phyloP scores from a whole-genome alignment of 1,140 invertebrate species.

The Leptinotarsa defecta region DNA sequence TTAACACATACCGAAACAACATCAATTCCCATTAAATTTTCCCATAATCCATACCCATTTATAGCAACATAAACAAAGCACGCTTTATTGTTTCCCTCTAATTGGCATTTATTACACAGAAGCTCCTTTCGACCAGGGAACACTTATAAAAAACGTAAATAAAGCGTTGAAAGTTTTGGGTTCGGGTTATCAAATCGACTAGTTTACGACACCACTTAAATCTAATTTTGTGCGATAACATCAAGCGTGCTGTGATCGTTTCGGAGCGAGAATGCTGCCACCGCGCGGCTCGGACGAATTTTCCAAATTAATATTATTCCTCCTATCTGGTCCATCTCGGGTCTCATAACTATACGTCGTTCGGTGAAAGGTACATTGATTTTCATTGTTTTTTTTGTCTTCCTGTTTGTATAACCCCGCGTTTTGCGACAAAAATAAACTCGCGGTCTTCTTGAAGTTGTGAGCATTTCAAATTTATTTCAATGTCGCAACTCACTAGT shows the following conservation, averaged over 20 bases:
- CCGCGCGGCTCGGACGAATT: constrained; percentile 39
- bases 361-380: background rate
- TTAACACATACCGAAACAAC: no score
- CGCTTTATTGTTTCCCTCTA: constrained; percentile 23
- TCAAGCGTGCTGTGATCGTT: constrained; percentile 42
- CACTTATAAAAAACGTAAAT: background rate
- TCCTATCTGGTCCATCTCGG: constrained; percentile 37
- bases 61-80: constrained; percentile 16
- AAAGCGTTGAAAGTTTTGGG: constrained; percentile 32
- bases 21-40: no score
- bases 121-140: constrained; percentile 2
- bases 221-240: constrained; percentile 42
- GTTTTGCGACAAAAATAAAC: no score
- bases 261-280: constrained; percentile 41
- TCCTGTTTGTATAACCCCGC: no score
- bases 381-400: no score
- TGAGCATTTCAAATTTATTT: no score
- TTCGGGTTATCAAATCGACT: constrained; percentile 40
- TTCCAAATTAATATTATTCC: constrained; percentile 40
- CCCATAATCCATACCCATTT: background rate
- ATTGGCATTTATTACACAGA: constrained; percentile 33
- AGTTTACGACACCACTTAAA: constrained; percentile 45
- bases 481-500: no score
- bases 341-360: constrained; percentile 29
- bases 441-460: no score